These are phyloP conservation scores for Macrocentrus cingulum DNA, from an alignment of 1,140 invertebrate species.

Conservation along the genomic window DNA sequence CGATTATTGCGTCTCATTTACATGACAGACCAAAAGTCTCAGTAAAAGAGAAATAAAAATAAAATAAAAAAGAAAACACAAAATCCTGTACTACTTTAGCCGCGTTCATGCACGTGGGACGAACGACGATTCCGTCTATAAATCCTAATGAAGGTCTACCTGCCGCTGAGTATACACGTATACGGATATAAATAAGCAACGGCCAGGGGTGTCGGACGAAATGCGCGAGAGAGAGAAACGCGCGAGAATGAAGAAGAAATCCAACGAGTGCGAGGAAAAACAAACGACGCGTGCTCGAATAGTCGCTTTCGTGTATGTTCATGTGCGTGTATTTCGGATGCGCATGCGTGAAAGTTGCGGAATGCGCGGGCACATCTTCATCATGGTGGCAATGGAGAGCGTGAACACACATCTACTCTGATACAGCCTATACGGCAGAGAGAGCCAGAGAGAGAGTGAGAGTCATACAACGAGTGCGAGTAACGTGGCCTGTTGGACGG, in stretches of 20 bases:
- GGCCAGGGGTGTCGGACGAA: conserved; percentile 23
- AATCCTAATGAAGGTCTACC: conserved; percentile 57
- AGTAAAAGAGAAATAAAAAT: conserved; percentile 1
- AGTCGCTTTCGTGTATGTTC: not conserved
- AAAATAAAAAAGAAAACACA: conserved; percentile 3
- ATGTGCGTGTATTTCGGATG: not conserved
- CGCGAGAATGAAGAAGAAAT: conserved; percentile 26
- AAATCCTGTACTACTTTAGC: conserved; percentile 12
- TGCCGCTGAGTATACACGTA: conserved; percentile 36
- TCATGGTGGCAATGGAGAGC: conserved; percentile 33
- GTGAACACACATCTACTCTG: conserved; percentile 16
- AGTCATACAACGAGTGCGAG: not conserved
- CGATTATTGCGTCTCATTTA: conserved; percentile 48
- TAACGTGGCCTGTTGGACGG: not conserved
- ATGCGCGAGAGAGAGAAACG: conserved; percentile 29
- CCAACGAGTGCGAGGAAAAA: conserved; percentile 30
- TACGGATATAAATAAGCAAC: conserved; percentile 49
- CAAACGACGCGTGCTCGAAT: conserved; percentile 18
- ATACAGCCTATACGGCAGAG: conserved; percentile 30
- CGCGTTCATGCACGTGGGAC: conserved; percentile 27
- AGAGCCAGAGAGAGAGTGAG: conserved; percentile 28
- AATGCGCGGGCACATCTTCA: conserved; percentile 41
- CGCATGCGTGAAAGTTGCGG: conserved; percentile 28
- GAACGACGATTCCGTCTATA: conserved; percentile 54
- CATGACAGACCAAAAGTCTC: conserved; percentile 15